A percentile compares a stretch with the other conserved stretches of the same genome.
Evolutionary conservation across 2,888 invertebrate genomes (phyloP).

Genomic region (Galerucella pusilla): DNA sequence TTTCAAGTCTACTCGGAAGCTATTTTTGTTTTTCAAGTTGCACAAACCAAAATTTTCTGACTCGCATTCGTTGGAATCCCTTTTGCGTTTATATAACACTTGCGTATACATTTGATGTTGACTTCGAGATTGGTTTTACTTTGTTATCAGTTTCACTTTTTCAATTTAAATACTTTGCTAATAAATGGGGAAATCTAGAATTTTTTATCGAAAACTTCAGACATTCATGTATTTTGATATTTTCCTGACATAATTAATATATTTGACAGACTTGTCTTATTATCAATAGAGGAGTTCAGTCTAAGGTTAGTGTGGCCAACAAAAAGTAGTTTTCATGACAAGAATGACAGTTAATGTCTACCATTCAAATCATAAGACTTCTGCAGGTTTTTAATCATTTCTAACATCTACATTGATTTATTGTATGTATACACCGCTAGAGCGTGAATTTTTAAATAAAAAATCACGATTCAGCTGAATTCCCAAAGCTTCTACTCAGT

Average conservation of each 20-base stretch:
- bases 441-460: too few relatives aligned
- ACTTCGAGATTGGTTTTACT: background rate
- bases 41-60: conserved; percentile 3
- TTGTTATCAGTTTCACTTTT: background rate
- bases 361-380: too few relatives aligned
- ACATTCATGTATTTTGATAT: background rate
- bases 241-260: background rate
- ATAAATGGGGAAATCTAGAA: background rate
- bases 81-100: background rate
- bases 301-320: too few relatives aligned
- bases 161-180: background rate
- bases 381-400: too few relatives aligned
- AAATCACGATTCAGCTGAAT: too few relatives aligned
- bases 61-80: background rate
- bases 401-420: too few relatives aligned
- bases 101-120: background rate
- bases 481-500: too few relatives aligned
- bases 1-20: background rate
- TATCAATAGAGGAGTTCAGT: too few relatives aligned
- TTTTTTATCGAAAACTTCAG: conserved; percentile 1
- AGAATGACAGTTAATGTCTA: too few relatives aligned
- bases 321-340: too few relatives aligned
- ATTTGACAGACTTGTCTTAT: background rate
- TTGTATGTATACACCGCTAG: too few relatives aligned
- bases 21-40: background rate